phyloP scores from a whole-genome alignment of 2,113 vertebrate species.

The Ramphastos sulfuratus region DNA sequence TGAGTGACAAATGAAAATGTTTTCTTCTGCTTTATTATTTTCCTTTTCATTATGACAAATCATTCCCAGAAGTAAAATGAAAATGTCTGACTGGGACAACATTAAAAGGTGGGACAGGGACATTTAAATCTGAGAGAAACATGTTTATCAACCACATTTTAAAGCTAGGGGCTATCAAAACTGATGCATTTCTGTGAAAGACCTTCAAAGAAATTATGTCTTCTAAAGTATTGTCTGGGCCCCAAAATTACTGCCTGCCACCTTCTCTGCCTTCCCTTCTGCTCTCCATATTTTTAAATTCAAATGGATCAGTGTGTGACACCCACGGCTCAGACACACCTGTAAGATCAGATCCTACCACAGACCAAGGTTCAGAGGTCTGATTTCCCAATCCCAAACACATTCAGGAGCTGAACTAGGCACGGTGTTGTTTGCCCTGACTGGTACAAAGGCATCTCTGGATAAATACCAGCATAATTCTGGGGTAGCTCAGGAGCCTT shows the following conservation, averaged over 20 bases:
- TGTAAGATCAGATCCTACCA: not conserved
- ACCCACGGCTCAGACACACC: not conserved
- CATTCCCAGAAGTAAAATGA: not conserved
- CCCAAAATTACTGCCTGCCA: not conserved
- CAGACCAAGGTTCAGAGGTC: not conserved
- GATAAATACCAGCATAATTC: not conserved
- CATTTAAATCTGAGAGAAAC: not conserved
- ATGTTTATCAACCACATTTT: not conserved
- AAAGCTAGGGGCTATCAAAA: not conserved
- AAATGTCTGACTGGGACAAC: not conserved
- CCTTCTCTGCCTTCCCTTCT: not conserved
- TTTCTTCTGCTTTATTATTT: not conserved
- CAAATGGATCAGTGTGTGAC: not conserved
- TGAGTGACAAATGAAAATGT: not conserved
- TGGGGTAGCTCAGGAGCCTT: not conserved
- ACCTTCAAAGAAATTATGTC: not conserved
- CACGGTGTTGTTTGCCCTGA: not conserved
- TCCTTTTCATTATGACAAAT: not conserved
- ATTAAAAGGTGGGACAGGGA: not conserved
- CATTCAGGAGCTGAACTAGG: not conserved
- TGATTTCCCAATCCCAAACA: not conserved
- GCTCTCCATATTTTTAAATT: not conserved
- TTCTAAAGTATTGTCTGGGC: not conserved
- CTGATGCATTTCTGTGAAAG: not conserved
- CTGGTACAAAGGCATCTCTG: not conserved